Base-by-base conservation (phyloP, 2,888 invertebrate genomes). In the Ypsolopha scabrella region DNA sequence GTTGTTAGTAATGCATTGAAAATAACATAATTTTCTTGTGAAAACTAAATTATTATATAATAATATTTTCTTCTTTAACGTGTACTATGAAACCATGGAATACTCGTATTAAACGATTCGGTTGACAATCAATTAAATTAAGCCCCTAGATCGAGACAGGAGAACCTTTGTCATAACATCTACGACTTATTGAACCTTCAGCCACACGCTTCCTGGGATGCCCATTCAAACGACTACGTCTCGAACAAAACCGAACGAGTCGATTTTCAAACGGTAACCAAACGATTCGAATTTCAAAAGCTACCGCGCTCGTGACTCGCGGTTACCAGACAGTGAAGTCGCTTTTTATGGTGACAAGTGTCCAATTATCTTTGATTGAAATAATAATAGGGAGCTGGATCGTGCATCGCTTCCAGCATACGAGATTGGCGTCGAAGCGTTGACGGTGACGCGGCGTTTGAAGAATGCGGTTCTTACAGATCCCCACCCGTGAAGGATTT, bases 321-420 rank as follows among this genome's bases (percentile, higher is more conserved):
- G 59, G 63, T 59, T 60, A 65, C 67, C 64, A 63, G 65, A 62
- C 66, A 64, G 67, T 60, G 64, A 60, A 57, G 61, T 64, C 64
- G 67, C 73, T 76, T 75, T 75, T 76, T 75, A 75, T 67, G 65
- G 72, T 67, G 75, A 80, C 78, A 74, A 77, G 71, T 76, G 75
- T 77, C 80, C 81, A 80, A 81, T 80, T 81, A 81, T 73, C 70
- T 70, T 64, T 72, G 78, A 81, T 80, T 77, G 79, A 78, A 80
- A 78, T 80, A 80, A 81, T 80, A 79, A 80, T 78, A 76, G 76
- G 72, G 64, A 62, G 63, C 59, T 57, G 57, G 57, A 58, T 62
- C 62, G 65, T 59, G 59, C 62, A 64, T 65, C 72, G 72, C 67
- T 65, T 61, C 60, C 70, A 68, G 80, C 72, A 77, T 75, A 68